Evolutionary conservation across 2,113 vertebrate genomes (phyloP), one percentile per base, ranked within the genome.

Genomic region (Holacanthus passer): DNA sequence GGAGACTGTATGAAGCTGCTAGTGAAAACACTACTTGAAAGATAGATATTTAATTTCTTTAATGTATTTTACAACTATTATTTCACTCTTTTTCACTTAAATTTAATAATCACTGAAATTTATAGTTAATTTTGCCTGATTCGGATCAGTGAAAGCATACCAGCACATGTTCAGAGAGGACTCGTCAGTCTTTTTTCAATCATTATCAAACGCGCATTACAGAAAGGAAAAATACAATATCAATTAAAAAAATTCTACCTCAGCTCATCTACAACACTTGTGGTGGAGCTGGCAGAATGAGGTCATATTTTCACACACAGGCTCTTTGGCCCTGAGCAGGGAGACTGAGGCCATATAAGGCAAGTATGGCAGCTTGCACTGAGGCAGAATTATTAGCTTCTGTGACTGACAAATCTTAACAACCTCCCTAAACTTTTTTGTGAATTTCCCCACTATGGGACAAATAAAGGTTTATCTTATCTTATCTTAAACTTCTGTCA

Each of bases 251-350:
- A 32, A 69, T 69, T 70, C 10, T 16, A 72, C 32, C 41, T 82
- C 55, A 17, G 47, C 67, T 83, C 35, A 85, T 71, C 75, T 63
- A 41, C 35, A 68, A 0, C 22, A n/a, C 48, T 76, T 19, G 73
- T 59, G 47, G 63, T 58, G 31, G 64, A 56, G 48, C 27, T 89
- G 85, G 79, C 88, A 87, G 85, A 89, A 89, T 89, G 82, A 83
- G 88, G 85, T 87, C 79, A 74, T 37, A 31, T 47, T 73, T 77
- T 20, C 52, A 60, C 47, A 73, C 83, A 66, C 53, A 58, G 7
- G 0, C 50, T 65, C 41, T 45, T 59, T 78, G 59, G 63, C 68
- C 72, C 37, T 14, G 47, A 83, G 72, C 43, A 63, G 35, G 2
- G 56, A 79, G 4, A 50, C 39, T 60, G 41, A 16, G 56, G 52